Percentiles rank a stretch among this genome's conserved stretches.
Conservation (phyloP, 2,113 vertebrate species). For the Mus pahari region DNA sequence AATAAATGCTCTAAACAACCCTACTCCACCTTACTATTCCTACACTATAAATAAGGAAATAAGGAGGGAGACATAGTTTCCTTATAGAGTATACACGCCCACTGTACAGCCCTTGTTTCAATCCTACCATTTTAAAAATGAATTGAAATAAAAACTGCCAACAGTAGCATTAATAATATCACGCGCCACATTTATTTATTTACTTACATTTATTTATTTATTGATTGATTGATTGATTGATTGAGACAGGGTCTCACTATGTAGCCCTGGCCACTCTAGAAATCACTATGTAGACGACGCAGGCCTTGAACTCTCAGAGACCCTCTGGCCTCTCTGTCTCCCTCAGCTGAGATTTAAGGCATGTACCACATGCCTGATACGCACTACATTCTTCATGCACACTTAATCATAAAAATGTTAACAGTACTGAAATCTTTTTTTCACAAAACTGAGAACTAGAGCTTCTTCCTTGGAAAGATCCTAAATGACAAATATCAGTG, state of each 20-base stretch:
- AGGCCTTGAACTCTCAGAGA: background rate
- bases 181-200: background rate
- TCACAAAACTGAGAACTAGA: background rate
- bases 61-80: background rate
- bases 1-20: constrained; percentile 31
- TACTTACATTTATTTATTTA: too few species aligned
- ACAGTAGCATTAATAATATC: background rate
- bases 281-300: background rate
- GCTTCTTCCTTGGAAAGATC: too few species aligned
- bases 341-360: background rate
- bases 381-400: constrained; percentile 27
- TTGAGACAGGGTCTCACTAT: background rate
- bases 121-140: background rate
- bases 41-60: constrained; percentile 22
- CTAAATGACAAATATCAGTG: background rate
- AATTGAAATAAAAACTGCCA: background rate
- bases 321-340: background rate
- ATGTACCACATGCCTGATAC: background rate
- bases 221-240: too few species aligned
- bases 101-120: background rate
- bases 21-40: background rate
- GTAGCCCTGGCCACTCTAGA: background rate
- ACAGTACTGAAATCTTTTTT: background rate
- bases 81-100: background rate
- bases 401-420: background rate